These are phyloP conservation scores for Zaprionus obscuricornis DNA, from an alignment of 2,888 invertebrate genomes.

Conservation along the genomic window DNA sequence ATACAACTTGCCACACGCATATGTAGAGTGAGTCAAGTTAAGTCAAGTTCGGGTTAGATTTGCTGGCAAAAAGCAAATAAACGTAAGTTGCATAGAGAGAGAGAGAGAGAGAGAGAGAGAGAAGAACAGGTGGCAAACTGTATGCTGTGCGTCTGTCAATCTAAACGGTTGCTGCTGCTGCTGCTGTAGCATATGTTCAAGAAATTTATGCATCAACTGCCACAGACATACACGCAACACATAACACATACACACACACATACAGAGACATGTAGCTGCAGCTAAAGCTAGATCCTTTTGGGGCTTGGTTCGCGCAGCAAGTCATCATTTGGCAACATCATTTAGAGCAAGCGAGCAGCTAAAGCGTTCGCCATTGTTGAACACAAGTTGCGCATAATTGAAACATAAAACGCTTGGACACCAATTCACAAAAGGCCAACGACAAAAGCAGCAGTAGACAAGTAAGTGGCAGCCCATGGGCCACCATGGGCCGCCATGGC, in stretches of 20 bases:
- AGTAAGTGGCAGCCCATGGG: conserved; percentile 15
- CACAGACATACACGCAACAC: conserved; percentile 28
- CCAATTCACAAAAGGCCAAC: conserved; percentile 76
- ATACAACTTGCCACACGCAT: not conserved
- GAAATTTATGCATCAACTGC: conserved; percentile 72
- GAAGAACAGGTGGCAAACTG: not conserved
- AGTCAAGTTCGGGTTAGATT: not conserved
- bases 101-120: not conserved
- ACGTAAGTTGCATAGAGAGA: conserved; percentile 18
- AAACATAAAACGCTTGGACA: conserved; percentile 77
- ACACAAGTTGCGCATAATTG: conserved; percentile 77
- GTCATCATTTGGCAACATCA: conserved; percentile 75
- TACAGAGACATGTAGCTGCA: not conserved
- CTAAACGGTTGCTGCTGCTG: conserved; percentile 7
- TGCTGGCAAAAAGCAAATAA: conserved; percentile 40
- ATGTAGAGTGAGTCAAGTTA: too few relatives aligned
- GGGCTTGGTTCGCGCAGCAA: conserved; percentile 48
- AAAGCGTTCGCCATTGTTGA: conserved; percentile 66
- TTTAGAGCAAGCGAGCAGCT: conserved; percentile 58
- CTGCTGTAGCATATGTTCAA: conserved; percentile 48
- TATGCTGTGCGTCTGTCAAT: conserved; percentile 52
- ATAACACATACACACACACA: conserved; percentile 40
- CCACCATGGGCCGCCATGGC: not conserved
- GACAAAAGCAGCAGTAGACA: conserved; percentile 27
- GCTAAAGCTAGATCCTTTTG: conserved; percentile 34